Conservation (phyloP, 2,797 vertebrate species). For the Pangasius sanitwongsei region DNA sequence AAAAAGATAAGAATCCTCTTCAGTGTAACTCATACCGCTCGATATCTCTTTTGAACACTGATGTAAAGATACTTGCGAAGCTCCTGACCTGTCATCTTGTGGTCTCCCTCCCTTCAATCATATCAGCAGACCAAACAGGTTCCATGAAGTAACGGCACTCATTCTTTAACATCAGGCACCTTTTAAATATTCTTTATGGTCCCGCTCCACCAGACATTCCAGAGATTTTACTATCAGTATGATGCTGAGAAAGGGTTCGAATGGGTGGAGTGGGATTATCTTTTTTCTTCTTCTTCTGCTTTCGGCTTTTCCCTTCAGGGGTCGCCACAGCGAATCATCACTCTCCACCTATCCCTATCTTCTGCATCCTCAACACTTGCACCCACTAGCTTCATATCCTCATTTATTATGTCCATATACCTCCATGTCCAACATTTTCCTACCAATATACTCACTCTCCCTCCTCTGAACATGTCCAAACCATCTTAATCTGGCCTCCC, state of each 20-base stretch:
- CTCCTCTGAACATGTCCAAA: too few relatives aligned
- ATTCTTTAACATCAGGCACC: not conserved
- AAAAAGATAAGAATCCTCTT: not conserved
- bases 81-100: constrained; percentile 15
- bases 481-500: too few relatives aligned
- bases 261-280: not conserved
- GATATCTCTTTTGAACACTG: constrained; percentile 13
- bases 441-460: too few relatives aligned
- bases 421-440: too few relatives aligned
- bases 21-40: not conserved
- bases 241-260: constrained; percentile 6
- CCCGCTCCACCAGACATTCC: not conserved
- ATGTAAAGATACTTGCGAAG: constrained; percentile 37
- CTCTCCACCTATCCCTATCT: too few relatives aligned
- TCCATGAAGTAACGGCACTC: not conserved
- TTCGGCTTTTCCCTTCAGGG: too few relatives aligned
- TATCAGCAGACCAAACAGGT: not conserved
- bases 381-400: too few relatives aligned
- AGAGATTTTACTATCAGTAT: not conserved
- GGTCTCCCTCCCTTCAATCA: not conserved
- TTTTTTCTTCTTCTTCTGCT: not conserved
- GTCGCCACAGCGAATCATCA: too few relatives aligned
- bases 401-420: too few relatives aligned
- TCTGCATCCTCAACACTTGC: too few relatives aligned
- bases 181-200: constrained; percentile 13